Conservation (phyloP, 2,113 vertebrate genomes). For the Microcebus murinus region DNA sequence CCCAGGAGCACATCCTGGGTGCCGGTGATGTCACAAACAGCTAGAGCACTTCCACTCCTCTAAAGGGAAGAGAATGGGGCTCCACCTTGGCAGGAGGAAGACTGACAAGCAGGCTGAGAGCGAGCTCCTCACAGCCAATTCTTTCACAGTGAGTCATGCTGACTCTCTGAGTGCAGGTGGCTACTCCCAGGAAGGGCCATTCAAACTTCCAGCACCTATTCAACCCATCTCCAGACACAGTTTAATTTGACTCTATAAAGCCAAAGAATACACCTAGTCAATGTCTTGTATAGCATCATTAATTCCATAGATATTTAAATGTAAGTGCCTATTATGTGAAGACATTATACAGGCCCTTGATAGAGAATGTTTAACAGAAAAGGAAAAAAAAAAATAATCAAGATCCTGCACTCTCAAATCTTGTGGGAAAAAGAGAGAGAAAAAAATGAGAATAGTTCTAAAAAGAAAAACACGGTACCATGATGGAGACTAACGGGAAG, state of each 20-base stretch:
- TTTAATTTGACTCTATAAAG: neutral
- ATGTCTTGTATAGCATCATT: neutral
- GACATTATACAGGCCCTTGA: neutral
- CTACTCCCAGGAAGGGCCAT: neutral
- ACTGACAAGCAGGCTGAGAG: neutral
- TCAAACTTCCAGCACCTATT: neutral
- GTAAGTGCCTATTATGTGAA: neutral
- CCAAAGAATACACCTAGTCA: neutral
- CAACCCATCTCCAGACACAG: neutral
- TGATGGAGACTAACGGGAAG: neutral
- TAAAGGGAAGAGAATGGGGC: slow-evolving; percentile 14
- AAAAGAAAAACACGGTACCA: neutral
- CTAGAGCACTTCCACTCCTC: neutral
- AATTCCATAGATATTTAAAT: neutral
- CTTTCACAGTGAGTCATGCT: slow-evolving; percentile 33
- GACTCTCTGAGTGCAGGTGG: neutral
- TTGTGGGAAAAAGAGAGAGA: neutral
- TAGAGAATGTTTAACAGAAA: neutral
- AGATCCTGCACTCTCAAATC: neutral
- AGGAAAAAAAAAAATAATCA: neutral
- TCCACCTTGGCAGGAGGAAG: neutral
- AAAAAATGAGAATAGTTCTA: neutral
- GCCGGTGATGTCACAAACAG: slow-evolving; percentile 6
- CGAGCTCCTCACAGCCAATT: neutral
- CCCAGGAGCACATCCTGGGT: neutral